phyloP scores from a whole-genome alignment of 2,797 vertebrate species.

The Poecile montanus region DNA sequence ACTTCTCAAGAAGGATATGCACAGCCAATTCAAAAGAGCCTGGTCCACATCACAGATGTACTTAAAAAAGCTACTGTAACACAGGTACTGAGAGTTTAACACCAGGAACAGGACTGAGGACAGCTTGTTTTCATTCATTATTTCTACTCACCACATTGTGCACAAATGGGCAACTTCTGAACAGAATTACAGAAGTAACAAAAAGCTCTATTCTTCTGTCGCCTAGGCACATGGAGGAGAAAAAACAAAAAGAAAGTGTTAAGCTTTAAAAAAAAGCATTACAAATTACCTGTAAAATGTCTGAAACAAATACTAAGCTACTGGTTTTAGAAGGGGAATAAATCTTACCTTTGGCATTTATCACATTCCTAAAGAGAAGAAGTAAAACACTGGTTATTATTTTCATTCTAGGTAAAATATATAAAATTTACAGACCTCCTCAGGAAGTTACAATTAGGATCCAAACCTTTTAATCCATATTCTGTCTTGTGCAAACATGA shows the following conservation, averaged over 20 bases:
- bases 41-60: neutral
- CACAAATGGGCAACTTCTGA: constrained; percentile 95
- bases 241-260: neutral
- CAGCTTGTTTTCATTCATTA: neutral
- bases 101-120: neutral
- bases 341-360: constrained; percentile 93
- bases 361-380: constrained; percentile 90
- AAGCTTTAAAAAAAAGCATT: neutral
- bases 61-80: neutral
- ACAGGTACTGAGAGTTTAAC: neutral
- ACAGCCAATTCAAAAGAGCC: neutral
- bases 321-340: neutral
- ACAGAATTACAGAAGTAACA: constrained; percentile 95
- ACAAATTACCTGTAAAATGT: neutral
- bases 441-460: neutral
- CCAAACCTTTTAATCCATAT: neutral
- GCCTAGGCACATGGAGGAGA: constrained; percentile 74
- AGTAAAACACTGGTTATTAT: constrained; percentile 39
- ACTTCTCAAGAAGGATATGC: neutral
- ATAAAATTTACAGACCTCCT: neutral
- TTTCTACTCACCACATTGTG: constrained; percentile 92
- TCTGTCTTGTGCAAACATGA: neutral
- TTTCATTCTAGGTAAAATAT: constrained; percentile 3
- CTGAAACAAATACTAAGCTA: neutral
- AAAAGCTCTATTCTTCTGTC: constrained; percentile 98